These are phyloP conservation scores for Falcunculus frontatus DNA, from an alignment of 2,113 vertebrate genomes.

Conservation along the genomic window DNA sequence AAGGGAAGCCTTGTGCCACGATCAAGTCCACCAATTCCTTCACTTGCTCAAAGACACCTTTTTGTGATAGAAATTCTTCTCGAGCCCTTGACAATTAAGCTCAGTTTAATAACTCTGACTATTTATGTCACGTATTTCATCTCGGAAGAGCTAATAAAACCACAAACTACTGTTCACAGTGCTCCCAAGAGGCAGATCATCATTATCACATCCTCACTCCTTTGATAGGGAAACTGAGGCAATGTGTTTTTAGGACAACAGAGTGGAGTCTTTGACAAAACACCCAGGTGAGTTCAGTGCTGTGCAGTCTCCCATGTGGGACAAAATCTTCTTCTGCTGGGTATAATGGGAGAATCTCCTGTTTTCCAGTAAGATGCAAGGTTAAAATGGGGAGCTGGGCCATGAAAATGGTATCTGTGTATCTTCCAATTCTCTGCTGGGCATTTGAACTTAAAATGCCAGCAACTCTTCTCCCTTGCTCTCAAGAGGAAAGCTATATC, in stretches of 20 bases:
- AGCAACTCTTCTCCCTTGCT: neutral
- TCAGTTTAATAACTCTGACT: neutral
- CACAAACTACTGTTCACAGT: neutral
- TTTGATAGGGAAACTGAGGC: conserved; percentile 19
- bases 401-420: neutral
- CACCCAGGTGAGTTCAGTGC: neutral
- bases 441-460: neutral
- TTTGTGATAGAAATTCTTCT: neutral
- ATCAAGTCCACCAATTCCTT: neutral
- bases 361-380: neutral
- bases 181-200: neutral
- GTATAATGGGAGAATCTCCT: neutral
- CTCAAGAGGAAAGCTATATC: neutral
- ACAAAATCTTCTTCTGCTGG: neutral
- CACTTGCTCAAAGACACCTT: neutral
- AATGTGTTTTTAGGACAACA: neutral
- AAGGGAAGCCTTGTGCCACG: neutral
- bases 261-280: neutral
- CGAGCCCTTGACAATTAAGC: neutral
- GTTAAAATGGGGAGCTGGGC: neutral
- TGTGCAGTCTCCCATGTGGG: neutral
- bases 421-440: neutral
- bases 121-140: neutral
- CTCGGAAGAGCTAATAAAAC: neutral
- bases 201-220: neutral